A percentile compares a stretch with the other conserved stretches of the same genome.
phyloP scores from a whole-genome alignment of 2,113 vertebrate species.

The Oryzias woworae region DNA sequence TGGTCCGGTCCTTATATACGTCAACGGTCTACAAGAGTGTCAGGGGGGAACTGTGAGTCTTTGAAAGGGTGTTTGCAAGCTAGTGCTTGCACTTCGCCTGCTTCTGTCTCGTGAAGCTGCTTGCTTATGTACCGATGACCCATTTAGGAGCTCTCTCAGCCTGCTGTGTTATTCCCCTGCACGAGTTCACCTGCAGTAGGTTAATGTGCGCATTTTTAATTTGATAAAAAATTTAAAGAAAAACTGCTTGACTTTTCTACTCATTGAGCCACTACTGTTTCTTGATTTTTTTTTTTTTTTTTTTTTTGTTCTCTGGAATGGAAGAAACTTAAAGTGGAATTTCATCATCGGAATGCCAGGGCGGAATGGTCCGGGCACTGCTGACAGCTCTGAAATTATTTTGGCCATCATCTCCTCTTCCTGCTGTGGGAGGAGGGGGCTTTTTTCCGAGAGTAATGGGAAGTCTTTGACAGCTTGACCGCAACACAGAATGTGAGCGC shows the following conservation, averaged over 20 bases:
- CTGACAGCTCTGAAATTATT: constrained; percentile 64
- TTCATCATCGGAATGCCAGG: constrained; percentile 25
- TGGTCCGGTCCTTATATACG: no score
- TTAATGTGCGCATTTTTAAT: background rate
- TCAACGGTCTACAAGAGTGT: no score
- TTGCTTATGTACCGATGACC: constrained; percentile 65
- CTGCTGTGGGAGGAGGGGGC: constrained; percentile 9
- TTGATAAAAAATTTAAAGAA: background rate
- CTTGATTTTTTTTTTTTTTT: background rate
- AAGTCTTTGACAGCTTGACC: constrained; percentile 54
- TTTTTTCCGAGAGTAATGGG: constrained; percentile 55
- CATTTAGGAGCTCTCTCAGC: constrained; percentile 53
- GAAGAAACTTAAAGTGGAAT: constrained; percentile 39
- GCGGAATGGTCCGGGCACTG: constrained; percentile 11
- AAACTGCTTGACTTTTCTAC: background rate
- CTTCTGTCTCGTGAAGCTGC: constrained; percentile 39
- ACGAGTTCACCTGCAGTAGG: background rate
- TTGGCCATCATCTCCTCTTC: constrained; percentile 37
- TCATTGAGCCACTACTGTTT: background rate
- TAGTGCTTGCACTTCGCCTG: constrained; percentile 56
- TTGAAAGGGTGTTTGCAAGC: constrained; percentile 11
- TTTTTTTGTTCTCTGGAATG: constrained; percentile 7
- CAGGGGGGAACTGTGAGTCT: constrained; percentile 4
- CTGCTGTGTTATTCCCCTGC: constrained; percentile 26
- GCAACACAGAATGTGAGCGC: constrained; percentile 4